Percentiles rank a stretch among this genome's conserved stretches.
Conservation (phyloP, 2,888 invertebrate genomes). For the Eristalis pertinax region DNA sequence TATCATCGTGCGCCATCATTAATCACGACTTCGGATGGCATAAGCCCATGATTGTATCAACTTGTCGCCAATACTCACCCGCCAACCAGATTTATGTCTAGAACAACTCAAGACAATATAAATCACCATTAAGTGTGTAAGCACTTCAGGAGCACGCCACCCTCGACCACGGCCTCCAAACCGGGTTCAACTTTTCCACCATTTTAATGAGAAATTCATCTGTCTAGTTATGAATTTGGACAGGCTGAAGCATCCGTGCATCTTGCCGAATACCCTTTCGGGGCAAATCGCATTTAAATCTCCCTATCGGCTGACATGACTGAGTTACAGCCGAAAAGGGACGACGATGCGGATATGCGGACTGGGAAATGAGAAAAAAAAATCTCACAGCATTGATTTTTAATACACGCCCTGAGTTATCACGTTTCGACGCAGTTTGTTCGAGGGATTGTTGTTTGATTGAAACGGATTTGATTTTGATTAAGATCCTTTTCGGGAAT, state of each 20-base stretch:
- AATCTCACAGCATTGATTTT: not conserved
- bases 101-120: not conserved
- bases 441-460: conserved; percentile 36
- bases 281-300: not conserved
- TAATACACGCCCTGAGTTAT: conserved; percentile 4
- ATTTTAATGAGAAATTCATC: conserved; percentile 26
- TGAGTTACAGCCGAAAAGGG: not conserved
- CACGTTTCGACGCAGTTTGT: conserved; percentile 22
- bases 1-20: not conserved
- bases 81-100: not conserved
- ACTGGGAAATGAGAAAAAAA: not conserved
- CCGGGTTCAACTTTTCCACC: not conserved
- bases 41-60: not conserved
- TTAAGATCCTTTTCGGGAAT: not conserved
- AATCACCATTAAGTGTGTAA: not conserved
- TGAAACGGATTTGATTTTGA: conserved; percentile 40
- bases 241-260: not conserved
- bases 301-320: not conserved
- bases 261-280: not conserved
- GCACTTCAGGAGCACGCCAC: not conserved
- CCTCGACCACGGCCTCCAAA: not conserved
- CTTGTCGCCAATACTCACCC: not conserved
- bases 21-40: conserved; percentile 7
- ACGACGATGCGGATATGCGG: not conserved
- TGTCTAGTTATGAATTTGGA: not conserved